A percentile compares a stretch with the other conserved stretches of the same genome.
phyloP scores from a whole-genome alignment of 1,140 invertebrate genomes.

The Ceratoteleas bidentatus region DNA sequence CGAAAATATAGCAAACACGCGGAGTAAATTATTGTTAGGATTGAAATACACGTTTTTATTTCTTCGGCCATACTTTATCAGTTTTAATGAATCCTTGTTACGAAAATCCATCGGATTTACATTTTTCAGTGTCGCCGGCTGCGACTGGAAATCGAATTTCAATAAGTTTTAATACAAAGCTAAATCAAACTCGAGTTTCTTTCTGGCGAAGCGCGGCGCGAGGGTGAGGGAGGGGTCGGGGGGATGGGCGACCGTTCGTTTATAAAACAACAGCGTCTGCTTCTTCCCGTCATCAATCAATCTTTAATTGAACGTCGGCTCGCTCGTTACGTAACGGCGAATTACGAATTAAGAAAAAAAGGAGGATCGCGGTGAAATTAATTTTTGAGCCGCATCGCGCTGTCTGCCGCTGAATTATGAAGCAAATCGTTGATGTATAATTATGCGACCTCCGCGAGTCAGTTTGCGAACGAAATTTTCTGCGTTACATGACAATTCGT shows the following conservation, averaged over 20 bases:
- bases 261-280: slow-evolving; percentile 7
- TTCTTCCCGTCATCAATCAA: slow-evolving; percentile 8
- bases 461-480: slow-evolving; percentile 14
- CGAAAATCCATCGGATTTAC: slow-evolving; percentile 40
- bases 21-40: slow-evolving; percentile 39
- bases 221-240: not conserved
- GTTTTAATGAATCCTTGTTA: slow-evolving; percentile 50
- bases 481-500: slow-evolving; percentile 5
- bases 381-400: slow-evolving; percentile 1
- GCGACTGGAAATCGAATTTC: slow-evolving; percentile 39
- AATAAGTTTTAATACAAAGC: slow-evolving; percentile 31
- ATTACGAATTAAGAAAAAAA: not conserved
- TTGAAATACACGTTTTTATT: slow-evolving; percentile 34
- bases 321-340: not conserved
- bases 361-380: not conserved
- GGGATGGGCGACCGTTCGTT: not conserved
- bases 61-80: slow-evolving; percentile 27
- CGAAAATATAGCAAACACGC: slow-evolving; percentile 27
- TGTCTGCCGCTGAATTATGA: not conserved
- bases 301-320: slow-evolving; percentile 1
- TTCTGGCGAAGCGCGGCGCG: not conserved
- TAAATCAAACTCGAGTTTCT: slow-evolving; percentile 25
- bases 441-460: not conserved
- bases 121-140: slow-evolving; percentile 43
- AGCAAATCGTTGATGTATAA: not conserved